phyloP scores from a whole-genome alignment of 2,797 vertebrate genomes.

The Atherinosoma microstoma region DNA sequence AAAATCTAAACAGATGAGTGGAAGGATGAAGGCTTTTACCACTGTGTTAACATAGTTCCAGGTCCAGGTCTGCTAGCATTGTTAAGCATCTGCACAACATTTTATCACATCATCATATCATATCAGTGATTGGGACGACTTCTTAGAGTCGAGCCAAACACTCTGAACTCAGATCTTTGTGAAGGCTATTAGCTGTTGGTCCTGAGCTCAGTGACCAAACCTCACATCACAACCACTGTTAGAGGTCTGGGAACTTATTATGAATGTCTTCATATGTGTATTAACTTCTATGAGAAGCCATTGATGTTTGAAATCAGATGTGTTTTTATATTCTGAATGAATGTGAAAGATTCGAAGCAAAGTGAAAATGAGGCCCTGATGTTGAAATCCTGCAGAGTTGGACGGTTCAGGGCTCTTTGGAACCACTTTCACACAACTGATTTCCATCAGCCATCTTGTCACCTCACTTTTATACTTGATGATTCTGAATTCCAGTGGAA shows the following conservation, averaged over 20 bases:
- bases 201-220: background rate
- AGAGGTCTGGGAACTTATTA: background rate
- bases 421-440: background rate
- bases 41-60: background rate
- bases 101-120: background rate
- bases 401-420: background rate
- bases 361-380: background rate
- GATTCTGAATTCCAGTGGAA: background rate
- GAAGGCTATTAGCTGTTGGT: background rate
- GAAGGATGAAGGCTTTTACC: background rate
- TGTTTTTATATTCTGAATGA: conserved; percentile 26
- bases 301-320: background rate
- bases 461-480: background rate
- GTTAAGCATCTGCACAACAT: background rate
- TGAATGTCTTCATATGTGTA: background rate
- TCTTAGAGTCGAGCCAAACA: background rate
- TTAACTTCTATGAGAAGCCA: background rate
- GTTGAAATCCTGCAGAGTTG: background rate
- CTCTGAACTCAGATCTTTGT: background rate
- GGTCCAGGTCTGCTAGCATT: background rate
- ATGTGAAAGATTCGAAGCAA: conserved; percentile 4
- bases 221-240: background rate
- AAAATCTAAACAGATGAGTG: background rate
- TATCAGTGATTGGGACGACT: background rate
- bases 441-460: background rate